Evolutionary conservation across 2,888 invertebrate species (phyloP).

Genomic region (Cataglyphis cursor): DNA sequence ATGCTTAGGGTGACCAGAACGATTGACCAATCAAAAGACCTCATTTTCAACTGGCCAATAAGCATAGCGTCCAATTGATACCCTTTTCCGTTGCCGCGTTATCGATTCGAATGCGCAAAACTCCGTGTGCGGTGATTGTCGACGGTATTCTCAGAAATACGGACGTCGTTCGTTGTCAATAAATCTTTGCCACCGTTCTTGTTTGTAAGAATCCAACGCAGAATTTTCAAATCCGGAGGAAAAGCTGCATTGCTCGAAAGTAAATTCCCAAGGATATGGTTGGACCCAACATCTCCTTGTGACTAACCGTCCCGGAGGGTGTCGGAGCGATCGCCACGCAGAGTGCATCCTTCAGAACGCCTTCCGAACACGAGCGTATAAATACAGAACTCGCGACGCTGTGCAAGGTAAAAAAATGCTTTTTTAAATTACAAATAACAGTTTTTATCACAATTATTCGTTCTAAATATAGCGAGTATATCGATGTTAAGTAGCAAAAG

Average conservation of each 20-base stretch:
- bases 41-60: too few relatives aligned
- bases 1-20: too few relatives aligned
- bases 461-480: not conserved
- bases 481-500: not conserved
- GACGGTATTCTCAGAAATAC: constrained; percentile 64
- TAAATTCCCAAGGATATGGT: constrained; percentile 71
- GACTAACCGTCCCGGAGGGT: constrained; percentile 81
- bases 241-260: constrained; percentile 47
- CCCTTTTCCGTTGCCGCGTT: constrained; percentile 72
- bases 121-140: constrained; percentile 56
- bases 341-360: constrained; percentile 75
- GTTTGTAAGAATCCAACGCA: constrained; percentile 16
- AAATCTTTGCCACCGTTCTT: not conserved
- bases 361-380: constrained; percentile 81
- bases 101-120: constrained; percentile 86
- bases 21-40: too few relatives aligned
- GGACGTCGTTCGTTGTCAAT: constrained; percentile 47
- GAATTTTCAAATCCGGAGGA: not conserved
- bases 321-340: constrained; percentile 69
- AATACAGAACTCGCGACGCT: constrained; percentile 86
- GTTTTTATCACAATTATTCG: not conserved
- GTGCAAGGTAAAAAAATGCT: constrained; percentile 80
- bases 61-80: too few relatives aligned
- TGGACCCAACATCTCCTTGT: constrained; percentile 79
- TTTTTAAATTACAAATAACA: not conserved